Conservation (phyloP, 23 tunicate species). For the Clavelina lepadiformis region DNA sequence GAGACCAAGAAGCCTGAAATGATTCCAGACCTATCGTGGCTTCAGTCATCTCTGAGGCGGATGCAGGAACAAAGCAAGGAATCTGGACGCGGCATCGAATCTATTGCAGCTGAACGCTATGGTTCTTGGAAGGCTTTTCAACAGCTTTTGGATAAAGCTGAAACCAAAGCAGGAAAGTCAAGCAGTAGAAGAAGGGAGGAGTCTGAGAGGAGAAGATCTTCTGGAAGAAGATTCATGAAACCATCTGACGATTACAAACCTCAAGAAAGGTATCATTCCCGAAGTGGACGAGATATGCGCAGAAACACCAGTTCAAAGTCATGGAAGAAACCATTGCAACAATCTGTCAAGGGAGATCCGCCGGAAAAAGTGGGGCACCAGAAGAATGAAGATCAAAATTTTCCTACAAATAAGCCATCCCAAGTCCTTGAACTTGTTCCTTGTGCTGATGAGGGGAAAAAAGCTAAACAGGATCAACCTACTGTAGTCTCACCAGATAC, state of each 20-base stretch:
- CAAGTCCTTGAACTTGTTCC: not conserved
- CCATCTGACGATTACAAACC: conserved; percentile 33
- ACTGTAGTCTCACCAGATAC: not conserved
- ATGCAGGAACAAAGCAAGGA: conserved; percentile 87
- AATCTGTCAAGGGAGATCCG: not conserved
- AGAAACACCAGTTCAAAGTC: not conserved
- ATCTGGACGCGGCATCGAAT: conserved; percentile 42
- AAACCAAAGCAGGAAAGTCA: conserved; percentile 4
- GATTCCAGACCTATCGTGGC: conserved; percentile 48
- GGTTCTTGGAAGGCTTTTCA: conserved; percentile 83
- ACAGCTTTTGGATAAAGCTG: conserved; percentile 43
- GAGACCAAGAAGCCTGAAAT: not conserved
- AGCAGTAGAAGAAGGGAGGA: not conserved
- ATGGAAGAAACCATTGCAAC: conserved; percentile 12
- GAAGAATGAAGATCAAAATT: not conserved
- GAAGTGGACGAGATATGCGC: not conserved
- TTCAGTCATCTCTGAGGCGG: conserved; percentile 59
- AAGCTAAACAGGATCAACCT: not conserved
- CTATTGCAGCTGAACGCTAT: conserved; percentile 82
- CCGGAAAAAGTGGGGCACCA: not conserved
- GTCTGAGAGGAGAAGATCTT: not conserved
- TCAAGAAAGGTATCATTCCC: no score
- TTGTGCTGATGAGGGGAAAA: not conserved
- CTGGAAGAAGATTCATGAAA: conserved; percentile 17
- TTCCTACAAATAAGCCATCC: no score